Evolutionary conservation across 2,888 invertebrate species (phyloP), one percentile per base, ranked within the genome.

Genomic region (Drosophila formosana): DNA sequence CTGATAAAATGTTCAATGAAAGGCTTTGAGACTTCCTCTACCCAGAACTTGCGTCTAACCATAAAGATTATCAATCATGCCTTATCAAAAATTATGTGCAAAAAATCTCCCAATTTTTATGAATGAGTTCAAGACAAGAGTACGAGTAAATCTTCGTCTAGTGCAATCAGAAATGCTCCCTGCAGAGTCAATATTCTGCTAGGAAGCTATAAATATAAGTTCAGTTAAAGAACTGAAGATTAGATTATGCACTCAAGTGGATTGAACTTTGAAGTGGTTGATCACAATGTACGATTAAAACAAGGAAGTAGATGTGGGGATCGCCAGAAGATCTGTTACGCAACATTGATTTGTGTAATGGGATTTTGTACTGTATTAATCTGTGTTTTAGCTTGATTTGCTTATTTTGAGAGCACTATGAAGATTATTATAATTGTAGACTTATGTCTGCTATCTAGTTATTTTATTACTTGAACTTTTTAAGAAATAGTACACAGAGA

Each of bases 111-210:
- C 6, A 2, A 4, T 26, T 37, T 46, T 46, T 46, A 18, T 57
- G 56, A 57, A 57, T 57, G 56, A 57, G 11, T 47, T 3, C 18
- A 18, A 18, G 13, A 34, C 4, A 3, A n/a, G 26, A 34, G 2
- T 34, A 26, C 11, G 56, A 7, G 45, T 25, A 34, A 13, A 26
- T 46, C 34, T 28, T 8, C 11, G 18, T 11, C 11, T 18, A 11
- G 53, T 18, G 13, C 26, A 46, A 37, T 34, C 34, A 18, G 2
- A 9, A 18, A 37, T 57, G 8, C 3, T 46, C 1, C 26, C 9
- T 34, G 34, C 4, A 11, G 18, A 47, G 26, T 28, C 3, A 11
- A 28, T 37, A 9, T 18, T 34, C 18, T 1, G 9, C 4, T 1
- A 13, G 26, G 6, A 26, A 6, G 25, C 13, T 18, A 28, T 57